A percentile compares a stretch with the other conserved stretches of the same genome.
These are phyloP conservation scores for Porites australiensis DNA, from an alignment of 64 coral and sea anemone species.

Conservation along the genomic window DNA sequence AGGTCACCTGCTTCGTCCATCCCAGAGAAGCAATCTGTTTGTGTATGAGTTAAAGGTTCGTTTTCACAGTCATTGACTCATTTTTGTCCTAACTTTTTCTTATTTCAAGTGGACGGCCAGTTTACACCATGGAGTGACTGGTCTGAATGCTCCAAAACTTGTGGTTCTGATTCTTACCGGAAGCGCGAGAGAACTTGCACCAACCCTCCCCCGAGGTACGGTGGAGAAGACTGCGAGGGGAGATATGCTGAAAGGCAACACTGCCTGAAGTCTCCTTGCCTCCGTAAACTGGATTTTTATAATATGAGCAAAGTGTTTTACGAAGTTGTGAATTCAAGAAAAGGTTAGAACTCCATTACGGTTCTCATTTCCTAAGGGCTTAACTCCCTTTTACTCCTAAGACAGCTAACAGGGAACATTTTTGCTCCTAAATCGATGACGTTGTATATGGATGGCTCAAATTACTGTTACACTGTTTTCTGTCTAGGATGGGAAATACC, in stretches of 20 bases:
- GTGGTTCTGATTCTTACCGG: slow-evolving; percentile 16
- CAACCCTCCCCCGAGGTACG: slow-evolving; percentile 21
- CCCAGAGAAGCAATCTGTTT: too few relatives aligned
- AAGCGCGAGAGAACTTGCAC: slow-evolving; percentile 34
- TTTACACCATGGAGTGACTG: slow-evolving; percentile 44
- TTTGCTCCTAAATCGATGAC: too few relatives aligned
- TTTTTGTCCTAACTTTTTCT: neutral
- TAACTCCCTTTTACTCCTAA: neutral
- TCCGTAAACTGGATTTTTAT: neutral
- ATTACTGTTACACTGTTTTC: too few relatives aligned
- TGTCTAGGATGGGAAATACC: too few relatives aligned
- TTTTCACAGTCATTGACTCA: too few relatives aligned
- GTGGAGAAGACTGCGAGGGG: slow-evolving; percentile 40
- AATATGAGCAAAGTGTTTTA: neutral
- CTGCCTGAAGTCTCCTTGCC: slow-evolving; percentile 9
- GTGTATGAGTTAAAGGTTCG: too few relatives aligned
- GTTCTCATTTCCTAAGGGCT: neutral
- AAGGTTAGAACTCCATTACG: slow-evolving; percentile 2
- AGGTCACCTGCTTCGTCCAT: too few relatives aligned
- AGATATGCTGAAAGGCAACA: neutral
- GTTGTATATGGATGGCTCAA: too few relatives aligned
- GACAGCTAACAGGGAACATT: too few relatives aligned
- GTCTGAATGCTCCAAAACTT: slow-evolving; percentile 47
- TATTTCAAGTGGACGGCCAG: slow-evolving; percentile 2
- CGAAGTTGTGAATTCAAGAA: neutral